These are phyloP conservation scores for Cephalopholis sonnerati DNA, from an alignment of 2,113 vertebrate species.

Conservation along the genomic window DNA sequence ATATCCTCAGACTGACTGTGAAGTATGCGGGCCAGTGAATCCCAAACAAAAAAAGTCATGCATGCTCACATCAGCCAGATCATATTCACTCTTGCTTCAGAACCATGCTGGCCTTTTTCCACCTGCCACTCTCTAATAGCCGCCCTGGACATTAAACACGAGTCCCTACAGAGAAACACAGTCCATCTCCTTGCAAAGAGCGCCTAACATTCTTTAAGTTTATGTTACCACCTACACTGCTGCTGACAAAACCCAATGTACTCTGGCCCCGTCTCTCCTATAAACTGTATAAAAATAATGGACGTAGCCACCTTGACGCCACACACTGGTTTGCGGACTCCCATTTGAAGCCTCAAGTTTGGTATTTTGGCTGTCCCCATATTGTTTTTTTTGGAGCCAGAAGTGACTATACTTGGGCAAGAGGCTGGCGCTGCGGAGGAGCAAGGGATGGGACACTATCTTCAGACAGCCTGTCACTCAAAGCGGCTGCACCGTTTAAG, in stretches of 20 bases:
- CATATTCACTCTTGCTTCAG: constrained; percentile 18
- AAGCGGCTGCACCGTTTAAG: too few species aligned
- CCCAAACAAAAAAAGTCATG: not conserved
- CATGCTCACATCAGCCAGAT: constrained; percentile 5
- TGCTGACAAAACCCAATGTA: not conserved
- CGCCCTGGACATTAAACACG: not conserved
- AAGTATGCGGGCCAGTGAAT: not conserved
- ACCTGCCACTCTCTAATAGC: constrained; percentile 26
- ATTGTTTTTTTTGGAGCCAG: too few species aligned
- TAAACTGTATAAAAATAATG: too few species aligned
- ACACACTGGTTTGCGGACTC: too few species aligned
- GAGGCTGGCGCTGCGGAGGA: too few species aligned
- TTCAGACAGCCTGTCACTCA: too few species aligned
- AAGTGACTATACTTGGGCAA: too few species aligned
- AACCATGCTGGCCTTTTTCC: not conserved
- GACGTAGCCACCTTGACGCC: too few species aligned
- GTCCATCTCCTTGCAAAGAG: not conserved
- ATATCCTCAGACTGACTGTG: constrained; percentile 1
- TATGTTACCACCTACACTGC: not conserved
- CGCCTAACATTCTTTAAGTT: not conserved
- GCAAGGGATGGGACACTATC: too few species aligned
- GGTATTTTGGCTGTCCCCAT: too few species aligned
- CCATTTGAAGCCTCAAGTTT: too few species aligned
- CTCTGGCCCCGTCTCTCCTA: too few species aligned
- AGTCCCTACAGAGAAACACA: not conserved